Percentiles rank a stretch among this genome's conserved stretches.
Conservation (phyloP, 1,140 invertebrate species). For the Calliopsis andreniformis region DNA sequence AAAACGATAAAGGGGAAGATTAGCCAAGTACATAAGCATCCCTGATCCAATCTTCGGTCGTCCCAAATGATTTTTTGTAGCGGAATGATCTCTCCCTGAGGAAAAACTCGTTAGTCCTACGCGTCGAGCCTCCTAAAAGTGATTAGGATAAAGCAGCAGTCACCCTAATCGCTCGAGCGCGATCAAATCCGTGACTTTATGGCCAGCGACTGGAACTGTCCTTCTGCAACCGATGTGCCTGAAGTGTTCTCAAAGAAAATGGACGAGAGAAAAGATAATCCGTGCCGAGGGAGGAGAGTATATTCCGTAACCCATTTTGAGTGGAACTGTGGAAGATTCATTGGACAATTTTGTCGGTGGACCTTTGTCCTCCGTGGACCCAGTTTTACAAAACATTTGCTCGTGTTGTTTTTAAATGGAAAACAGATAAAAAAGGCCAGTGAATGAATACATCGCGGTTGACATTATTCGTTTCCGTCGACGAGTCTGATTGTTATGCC, state of each 20-base stretch:
- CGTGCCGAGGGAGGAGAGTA: neutral
- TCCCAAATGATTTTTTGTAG: constrained; percentile 7
- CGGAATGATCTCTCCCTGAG: neutral
- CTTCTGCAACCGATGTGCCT: neutral
- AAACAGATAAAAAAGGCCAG: too few relatives aligned
- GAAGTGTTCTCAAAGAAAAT: neutral
- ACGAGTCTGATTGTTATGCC: too few relatives aligned
- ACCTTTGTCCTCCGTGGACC: too few relatives aligned
- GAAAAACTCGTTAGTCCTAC: neutral
- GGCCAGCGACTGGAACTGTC: neutral
- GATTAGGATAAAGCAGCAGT: constrained; percentile 16
- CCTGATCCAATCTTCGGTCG: neutral
- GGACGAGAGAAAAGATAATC: neutral
- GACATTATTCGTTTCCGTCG: too few relatives aligned
- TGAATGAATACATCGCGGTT: too few relatives aligned
- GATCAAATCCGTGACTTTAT: constrained; percentile 1
- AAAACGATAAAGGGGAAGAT: neutral
- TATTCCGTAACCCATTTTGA: neutral
- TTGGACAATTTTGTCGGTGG: neutral
- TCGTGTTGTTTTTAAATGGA: too few relatives aligned
- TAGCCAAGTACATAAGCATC: constrained; percentile 29
- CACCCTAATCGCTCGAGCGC: constrained; percentile 4
- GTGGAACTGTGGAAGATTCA: neutral
- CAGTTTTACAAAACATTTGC: too few relatives aligned
- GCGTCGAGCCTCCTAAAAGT: constrained; percentile 3